phyloP scores from a whole-genome alignment of 2,113 vertebrate genomes.

The Odocoileus virginianus region DNA sequence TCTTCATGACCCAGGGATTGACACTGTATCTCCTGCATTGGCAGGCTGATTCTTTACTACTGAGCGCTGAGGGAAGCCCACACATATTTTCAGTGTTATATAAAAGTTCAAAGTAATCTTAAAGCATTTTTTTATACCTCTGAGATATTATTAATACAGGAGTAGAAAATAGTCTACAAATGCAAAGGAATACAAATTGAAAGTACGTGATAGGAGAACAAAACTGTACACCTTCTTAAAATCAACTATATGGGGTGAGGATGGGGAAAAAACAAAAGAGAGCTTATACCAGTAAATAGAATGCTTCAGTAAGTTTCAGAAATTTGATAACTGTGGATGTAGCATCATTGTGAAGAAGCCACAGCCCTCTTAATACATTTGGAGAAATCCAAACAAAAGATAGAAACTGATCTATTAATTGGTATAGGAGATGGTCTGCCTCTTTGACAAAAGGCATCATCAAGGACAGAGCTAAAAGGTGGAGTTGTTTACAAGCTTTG shows the following conservation, averaged over 20 bases:
- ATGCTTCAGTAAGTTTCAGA: not conserved
- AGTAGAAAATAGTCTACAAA: not conserved
- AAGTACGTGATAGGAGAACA: not conserved
- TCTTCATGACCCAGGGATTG: not conserved
- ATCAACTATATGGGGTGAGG: not conserved
- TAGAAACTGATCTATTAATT: not conserved
- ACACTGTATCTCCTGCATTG: not conserved
- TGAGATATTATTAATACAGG: not conserved
- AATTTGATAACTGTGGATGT: not conserved
- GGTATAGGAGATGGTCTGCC: not conserved
- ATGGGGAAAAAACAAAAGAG: not conserved
- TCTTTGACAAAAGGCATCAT: not conserved
- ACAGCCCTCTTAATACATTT: not conserved
- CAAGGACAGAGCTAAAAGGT: not conserved
- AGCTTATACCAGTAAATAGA: not conserved
- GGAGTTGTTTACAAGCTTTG: not conserved
- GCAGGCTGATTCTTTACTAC: not conserved
- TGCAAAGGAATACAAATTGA: not conserved
- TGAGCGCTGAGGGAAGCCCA: not conserved
- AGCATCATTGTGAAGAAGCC: not conserved
- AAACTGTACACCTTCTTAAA: not conserved
- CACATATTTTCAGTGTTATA: not conserved
- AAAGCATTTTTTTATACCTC: not conserved
- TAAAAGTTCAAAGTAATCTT: not conserved
- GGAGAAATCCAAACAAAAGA: not conserved